Base-by-base conservation (phyloP, 2,113 vertebrate genomes). In the Menidia beryllina region DNA sequence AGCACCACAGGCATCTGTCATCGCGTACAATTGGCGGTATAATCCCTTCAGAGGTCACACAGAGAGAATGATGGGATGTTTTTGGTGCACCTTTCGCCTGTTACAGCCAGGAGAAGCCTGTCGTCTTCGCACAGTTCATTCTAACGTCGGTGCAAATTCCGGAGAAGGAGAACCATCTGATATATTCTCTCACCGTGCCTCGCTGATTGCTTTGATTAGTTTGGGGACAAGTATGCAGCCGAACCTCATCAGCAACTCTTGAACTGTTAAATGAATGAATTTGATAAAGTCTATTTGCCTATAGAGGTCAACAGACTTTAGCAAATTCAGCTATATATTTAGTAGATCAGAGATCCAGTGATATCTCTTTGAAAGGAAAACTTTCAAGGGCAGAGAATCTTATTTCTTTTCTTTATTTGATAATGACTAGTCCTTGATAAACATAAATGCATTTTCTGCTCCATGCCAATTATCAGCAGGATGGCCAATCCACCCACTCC, bases 11-110 rank as follows among this genome's bases (percentile, higher is more conserved):
- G 73, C 48, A 27, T 80, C 79, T 60, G 47, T 39, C 56, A 59
- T 53, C 68, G 70, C 49, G 76, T 64, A 24, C 77, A 86, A 65
- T 78, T 71, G 71, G 50, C 72, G 75, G 79, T 69, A 75, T 79
- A 88, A 87, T 88, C 79, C 79, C 74, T 51, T 73, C 68, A 66
- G 83, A 74, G 72, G 70, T 69, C 77, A 48, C 68, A 25, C 19
- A 12, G 75, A 68, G 70, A 86, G 75, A 65, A 57, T 75, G 58
- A 89, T 83, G 57, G 58, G 68, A 70, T 83, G 76, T 84, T 75
- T n/a, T 86, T 81, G 71, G 45, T 70, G 69, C 55, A 78, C 54
- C 70, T 79, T 80, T 77, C n/a, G 53, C 77, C 56, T 51, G 55
- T 63, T 48, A 61, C 58, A 38, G 21, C 56, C 63, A 75, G 66